Evolutionary conservation across 2,797 vertebrate species (phyloP).

Genomic region (Enteromius treurensis): DNA sequence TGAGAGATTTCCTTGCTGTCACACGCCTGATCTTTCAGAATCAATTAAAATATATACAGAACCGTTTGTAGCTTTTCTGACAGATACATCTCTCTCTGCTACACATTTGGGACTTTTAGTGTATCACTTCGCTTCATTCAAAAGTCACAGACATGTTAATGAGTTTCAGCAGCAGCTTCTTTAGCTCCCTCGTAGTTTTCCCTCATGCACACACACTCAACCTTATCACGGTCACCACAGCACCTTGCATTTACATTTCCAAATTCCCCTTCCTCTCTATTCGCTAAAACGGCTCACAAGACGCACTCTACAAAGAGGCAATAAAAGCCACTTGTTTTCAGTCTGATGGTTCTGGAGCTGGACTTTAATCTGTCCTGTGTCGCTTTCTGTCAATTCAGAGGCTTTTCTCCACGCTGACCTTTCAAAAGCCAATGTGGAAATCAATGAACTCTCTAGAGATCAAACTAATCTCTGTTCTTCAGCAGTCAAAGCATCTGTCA

Average conservation of each 20-base stretch:
- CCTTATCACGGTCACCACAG: slow-evolving; percentile 49
- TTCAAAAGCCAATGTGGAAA: slow-evolving; percentile 22
- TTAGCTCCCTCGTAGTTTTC: neutral
- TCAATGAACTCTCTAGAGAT: slow-evolving; percentile 37
- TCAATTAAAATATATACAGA: slow-evolving; percentile 27
- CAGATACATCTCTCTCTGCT: slow-evolving; percentile 3
- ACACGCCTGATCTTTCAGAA: slow-evolving; percentile 26
- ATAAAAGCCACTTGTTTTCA: neutral
- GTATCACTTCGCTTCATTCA: slow-evolving; percentile 3
- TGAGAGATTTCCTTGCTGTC: slow-evolving; percentile 19
- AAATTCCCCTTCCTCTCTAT: slow-evolving; percentile 32
- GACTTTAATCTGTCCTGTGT: neutral
- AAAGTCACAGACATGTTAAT: neutral
- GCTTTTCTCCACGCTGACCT: slow-evolving; percentile 18
- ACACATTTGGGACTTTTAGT: slow-evolving; percentile 7
- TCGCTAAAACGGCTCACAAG: neutral
- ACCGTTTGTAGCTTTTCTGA: neutral
- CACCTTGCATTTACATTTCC: slow-evolving; percentile 34
- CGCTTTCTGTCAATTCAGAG: slow-evolving; percentile 12
- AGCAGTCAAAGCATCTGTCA: slow-evolving; percentile 15
- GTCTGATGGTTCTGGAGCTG: slow-evolving; percentile 1
- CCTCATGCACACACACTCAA: neutral
- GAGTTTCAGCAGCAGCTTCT: neutral
- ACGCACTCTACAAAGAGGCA: neutral
- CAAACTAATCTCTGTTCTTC: slow-evolving; percentile 41